Percentiles rank a stretch among this genome's conserved stretches.
phyloP scores from a whole-genome alignment of 2,113 vertebrate species.

The Prochilodus magdalenae region DNA sequence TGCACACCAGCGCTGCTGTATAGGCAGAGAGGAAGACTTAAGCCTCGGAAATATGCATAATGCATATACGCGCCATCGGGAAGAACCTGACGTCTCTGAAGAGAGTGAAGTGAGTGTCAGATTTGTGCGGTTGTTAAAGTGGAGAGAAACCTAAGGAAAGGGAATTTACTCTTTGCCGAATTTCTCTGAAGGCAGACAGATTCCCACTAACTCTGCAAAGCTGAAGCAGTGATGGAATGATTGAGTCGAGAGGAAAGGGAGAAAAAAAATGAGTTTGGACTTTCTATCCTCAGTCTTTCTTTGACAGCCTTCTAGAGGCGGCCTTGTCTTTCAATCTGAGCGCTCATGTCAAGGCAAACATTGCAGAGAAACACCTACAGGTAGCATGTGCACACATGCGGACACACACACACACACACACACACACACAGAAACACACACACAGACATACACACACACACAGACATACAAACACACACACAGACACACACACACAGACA shows the following conservation, averaged over 20 bases:
- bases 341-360: constrained; percentile 20
- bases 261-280: background rate
- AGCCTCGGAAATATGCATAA: constrained; percentile 20
- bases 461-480: too few relatives aligned
- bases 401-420: background rate
- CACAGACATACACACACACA: too few relatives aligned
- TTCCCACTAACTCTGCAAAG: constrained; percentile 10
- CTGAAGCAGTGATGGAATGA: background rate
- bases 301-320: background rate
- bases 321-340: constrained; percentile 18
- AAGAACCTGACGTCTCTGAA: constrained; percentile 1
- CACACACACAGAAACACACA: too few relatives aligned
- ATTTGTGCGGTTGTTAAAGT: constrained; percentile 18
- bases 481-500: background rate
- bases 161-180: constrained; percentile 17
- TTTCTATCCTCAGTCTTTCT: constrained; percentile 17
- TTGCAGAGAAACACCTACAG: background rate
- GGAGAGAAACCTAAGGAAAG: constrained; percentile 16
- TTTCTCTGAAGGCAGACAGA: constrained; percentile 8
- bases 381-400: too few relatives aligned
- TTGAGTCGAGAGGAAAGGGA: background rate
- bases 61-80: constrained; percentile 9
- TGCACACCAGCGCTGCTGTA: background rate
- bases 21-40: background rate
- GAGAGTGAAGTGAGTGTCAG: constrained; percentile 13